Evolutionary conservation across 2,113 vertebrate species (phyloP).

Genomic region (Rostratula benghalensis): DNA sequence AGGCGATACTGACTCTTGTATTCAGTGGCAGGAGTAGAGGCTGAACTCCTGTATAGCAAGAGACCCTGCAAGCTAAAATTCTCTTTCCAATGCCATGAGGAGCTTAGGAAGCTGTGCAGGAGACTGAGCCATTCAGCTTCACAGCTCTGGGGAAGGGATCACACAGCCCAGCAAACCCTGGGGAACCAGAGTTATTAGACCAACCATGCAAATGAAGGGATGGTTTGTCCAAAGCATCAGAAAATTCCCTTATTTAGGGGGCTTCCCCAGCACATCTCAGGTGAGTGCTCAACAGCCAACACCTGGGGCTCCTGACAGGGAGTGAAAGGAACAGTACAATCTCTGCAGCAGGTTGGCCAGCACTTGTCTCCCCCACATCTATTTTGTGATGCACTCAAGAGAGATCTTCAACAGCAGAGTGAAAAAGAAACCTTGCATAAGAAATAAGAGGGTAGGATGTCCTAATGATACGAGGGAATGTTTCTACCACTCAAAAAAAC

Average conservation of each 20-base stretch:
- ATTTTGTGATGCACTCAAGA: background rate
- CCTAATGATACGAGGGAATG: background rate
- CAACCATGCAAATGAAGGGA: background rate
- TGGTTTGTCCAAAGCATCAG: background rate
- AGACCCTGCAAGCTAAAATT: background rate
- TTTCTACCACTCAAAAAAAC: background rate
- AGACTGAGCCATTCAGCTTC: background rate
- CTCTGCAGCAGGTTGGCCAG: background rate
- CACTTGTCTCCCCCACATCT: background rate
- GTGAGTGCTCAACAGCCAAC: background rate
- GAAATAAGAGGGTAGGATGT: background rate
- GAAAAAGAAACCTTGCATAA: background rate
- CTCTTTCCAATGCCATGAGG: background rate
- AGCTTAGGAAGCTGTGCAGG: background rate
- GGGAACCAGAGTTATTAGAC: background rate
- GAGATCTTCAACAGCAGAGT: background rate
- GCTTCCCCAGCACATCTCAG: background rate
- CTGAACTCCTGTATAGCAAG: background rate
- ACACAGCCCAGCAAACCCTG: background rate
- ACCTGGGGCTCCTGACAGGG: background rate
- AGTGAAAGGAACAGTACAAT: background rate
- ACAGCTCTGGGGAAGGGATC: background rate
- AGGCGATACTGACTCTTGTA: background rate
- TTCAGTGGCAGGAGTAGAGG: background rate
- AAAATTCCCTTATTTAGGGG: background rate